Evolutionary conservation across 2,888 invertebrate genomes (phyloP), one percentile per base, ranked within the genome.

Genomic region (Digitonthophagus gazella): DNA sequence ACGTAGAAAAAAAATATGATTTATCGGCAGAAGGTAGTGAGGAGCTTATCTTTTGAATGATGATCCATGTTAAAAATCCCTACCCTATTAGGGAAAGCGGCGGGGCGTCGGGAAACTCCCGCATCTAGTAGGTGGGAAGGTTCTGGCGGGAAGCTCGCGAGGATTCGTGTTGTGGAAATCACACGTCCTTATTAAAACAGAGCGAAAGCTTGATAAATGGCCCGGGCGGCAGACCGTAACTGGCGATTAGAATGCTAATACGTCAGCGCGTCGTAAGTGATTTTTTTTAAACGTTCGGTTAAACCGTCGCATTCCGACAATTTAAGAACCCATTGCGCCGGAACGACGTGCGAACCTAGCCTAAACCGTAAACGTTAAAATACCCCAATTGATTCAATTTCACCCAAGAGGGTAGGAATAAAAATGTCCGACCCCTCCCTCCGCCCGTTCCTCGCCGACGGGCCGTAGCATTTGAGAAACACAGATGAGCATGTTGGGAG

Each of bases 401-500:
- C 76, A 77, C 80, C 79, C 80, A 72, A 76, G 80, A 79, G 80
- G 77, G 76, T 76, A 73, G 75, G 76, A 79, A 80, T 80, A 80
- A 80, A 80, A 79, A 78, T 79, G 77, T 76, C 76, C 74, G 74
- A 73, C 72, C 76, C 74, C 77, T 73, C 67, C 71, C 66, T 44
- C 71, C 63, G 69, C 70, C 72, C 74, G 71, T 70, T 71, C 73
- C 71, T 65, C 66, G 67, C 72, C 71, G 72, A 71, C 70, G 71
- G 72, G 70, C 71, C 69, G 79, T 78, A 79, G 79, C 78, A 78
- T 78, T 78, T 78, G 77, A 79, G 80, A 78, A 80, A 80, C 80
- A 80, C 78, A 80, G 80, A 81, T 80, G 81, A 80, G 80, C 80
- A 81, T 78, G 79, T 79, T 79, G 82, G 81, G 81, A 80, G 79